These are phyloP conservation scores for Cremastinae sp. DNA, from an alignment of 2,888 invertebrate genomes.

Conservation along the genomic window DNA sequence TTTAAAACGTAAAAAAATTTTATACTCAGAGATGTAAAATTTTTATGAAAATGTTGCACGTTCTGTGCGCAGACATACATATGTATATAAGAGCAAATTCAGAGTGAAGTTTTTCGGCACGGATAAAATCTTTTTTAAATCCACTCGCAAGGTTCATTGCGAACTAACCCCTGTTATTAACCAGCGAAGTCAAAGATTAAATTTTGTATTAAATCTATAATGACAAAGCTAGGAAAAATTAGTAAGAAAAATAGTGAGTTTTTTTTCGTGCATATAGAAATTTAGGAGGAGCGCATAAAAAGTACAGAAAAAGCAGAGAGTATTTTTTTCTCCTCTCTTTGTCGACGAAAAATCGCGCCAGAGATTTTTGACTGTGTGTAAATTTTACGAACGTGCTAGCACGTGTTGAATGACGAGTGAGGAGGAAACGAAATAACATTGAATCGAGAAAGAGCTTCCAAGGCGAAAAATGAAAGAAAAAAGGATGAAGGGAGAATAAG, in stretches of 20 bases:
- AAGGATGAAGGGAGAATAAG: conserved; percentile 1
- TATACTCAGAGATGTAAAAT: conserved; percentile 9
- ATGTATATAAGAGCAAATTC: background rate
- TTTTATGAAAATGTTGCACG: conserved; percentile 12
- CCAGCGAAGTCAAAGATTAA: too few relatives aligned
- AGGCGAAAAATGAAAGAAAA: conserved; percentile 22
- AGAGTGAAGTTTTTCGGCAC: too few relatives aligned
- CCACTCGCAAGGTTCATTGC: too few relatives aligned
- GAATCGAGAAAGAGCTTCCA: conserved; percentile 27
- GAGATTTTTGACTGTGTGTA: background rate
- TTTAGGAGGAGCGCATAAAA: too few relatives aligned
- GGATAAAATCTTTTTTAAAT: too few relatives aligned
- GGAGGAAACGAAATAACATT: conserved; percentile 35
- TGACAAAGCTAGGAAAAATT: background rate
- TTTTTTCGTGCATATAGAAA: too few relatives aligned
- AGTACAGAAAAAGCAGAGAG: too few relatives aligned
- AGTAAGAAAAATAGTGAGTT: too few relatives aligned
- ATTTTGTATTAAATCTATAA: too few relatives aligned
- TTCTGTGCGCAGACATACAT: background rate
- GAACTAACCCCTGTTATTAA: background rate
- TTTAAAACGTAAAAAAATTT: too few relatives aligned
- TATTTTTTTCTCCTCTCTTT: background rate
- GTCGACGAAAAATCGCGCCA: too few relatives aligned
- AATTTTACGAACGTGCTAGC: conserved; percentile 18
- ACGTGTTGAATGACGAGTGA: conserved; percentile 40